Evolutionary conservation across 2,888 invertebrate genomes (phyloP).

Genomic region (Agrochola lychnidis): DNA sequence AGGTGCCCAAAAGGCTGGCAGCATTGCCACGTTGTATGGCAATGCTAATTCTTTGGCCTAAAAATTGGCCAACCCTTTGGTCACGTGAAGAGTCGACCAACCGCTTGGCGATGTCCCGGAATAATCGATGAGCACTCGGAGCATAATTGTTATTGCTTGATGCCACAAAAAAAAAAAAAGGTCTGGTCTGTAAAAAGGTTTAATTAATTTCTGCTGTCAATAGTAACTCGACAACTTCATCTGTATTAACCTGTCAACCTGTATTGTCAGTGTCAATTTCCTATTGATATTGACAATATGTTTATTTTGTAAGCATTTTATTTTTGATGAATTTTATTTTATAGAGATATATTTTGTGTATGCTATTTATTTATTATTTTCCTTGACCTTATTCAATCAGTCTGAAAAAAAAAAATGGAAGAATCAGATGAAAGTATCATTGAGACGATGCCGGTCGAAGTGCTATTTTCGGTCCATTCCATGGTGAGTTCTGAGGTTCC

Average conservation of each 20-base stretch:
- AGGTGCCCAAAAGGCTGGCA: too few species aligned
- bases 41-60: too few species aligned
- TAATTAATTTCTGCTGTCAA: background rate
- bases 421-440: constrained; percentile 41
- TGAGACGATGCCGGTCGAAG: constrained; percentile 14
- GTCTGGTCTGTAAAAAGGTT: too few species aligned
- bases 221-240: background rate
- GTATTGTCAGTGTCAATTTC: constrained; percentile 31
- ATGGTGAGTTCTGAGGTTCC: constrained; percentile 78
- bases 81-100: too few species aligned
- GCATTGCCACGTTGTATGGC: too few species aligned
- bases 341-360: constrained; percentile 25
- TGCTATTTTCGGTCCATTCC: constrained; percentile 59
- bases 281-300: background rate
- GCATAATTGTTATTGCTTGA: too few species aligned
- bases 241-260: background rate
- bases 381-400: background rate
- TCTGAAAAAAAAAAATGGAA: constrained; percentile 51
- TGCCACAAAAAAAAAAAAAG: too few species aligned
- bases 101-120: too few species aligned
- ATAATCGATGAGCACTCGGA: too few species aligned
- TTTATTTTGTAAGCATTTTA: constrained; percentile 20
- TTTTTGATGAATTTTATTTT: background rate
- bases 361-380: constrained; percentile 20
- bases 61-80: too few species aligned